Conservation (phyloP, 2,797 vertebrate genomes). For the Girardinus metallicus region DNA sequence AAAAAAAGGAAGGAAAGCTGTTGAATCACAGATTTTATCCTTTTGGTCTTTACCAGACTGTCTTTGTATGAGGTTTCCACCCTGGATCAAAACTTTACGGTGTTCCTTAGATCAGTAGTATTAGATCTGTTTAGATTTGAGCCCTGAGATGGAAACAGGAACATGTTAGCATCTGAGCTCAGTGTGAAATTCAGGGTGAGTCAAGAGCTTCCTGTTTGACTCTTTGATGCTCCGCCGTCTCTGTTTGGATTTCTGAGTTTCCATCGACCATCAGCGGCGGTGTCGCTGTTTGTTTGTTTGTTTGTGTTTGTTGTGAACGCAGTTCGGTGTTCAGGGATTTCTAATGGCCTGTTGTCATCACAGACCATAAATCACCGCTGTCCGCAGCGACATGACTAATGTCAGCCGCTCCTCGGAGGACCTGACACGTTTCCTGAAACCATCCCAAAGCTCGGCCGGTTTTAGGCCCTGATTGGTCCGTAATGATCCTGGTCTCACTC, state of each 20-base stretch:
- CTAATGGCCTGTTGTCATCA: slow-evolving; percentile 61
- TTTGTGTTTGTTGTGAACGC: slow-evolving; percentile 33
- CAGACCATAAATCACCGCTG: slow-evolving; percentile 55
- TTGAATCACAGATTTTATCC: not conserved
- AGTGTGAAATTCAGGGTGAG: not conserved
- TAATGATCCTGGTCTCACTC: slow-evolving; percentile 16
- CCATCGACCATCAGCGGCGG: not conserved
- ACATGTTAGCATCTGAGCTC: not conserved
- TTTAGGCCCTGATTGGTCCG: not conserved
- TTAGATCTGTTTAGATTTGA: not conserved
- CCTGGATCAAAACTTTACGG: not conserved
- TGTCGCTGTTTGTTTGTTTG: slow-evolving; percentile 36
- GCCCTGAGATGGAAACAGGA: not conserved
- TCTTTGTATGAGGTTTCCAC: not conserved
- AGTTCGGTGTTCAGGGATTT: slow-evolving; percentile 30
- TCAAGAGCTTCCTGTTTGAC: not conserved
- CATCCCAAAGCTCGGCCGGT: slow-evolving; percentile 2
- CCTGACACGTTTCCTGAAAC: slow-evolving; percentile 1
- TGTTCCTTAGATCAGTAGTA: not conserved
- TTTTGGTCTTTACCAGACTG: not conserved
- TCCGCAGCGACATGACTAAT: slow-evolving; percentile 51
- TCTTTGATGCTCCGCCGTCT: not conserved
- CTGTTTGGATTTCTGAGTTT: not conserved
- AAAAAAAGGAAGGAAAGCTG: not conserved
- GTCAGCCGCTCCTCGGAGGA: slow-evolving; percentile 37